These are phyloP conservation scores for Coptodon rendalli DNA, from an alignment of 2,113 vertebrate genomes.

Conservation along the genomic window DNA sequence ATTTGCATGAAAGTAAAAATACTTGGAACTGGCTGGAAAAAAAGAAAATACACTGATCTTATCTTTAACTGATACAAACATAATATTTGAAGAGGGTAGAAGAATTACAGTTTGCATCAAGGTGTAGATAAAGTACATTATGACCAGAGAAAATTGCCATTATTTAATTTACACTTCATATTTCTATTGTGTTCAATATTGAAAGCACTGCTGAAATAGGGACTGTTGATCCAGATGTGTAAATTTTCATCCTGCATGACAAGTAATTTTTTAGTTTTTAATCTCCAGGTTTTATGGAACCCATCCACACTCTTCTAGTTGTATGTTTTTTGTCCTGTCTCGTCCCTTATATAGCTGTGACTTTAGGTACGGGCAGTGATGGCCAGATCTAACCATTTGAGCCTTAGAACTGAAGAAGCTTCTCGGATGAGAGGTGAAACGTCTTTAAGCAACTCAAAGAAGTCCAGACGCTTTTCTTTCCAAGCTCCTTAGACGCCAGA, in stretches of 20 bases:
- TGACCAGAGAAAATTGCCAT: background rate
- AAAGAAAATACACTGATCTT: background rate
- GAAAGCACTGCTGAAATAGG: background rate
- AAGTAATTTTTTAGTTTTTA: background rate
- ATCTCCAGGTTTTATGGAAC: background rate
- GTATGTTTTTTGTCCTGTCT: background rate
- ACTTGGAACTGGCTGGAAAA: background rate
- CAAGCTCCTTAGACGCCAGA: background rate
- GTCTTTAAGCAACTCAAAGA: too few relatives aligned
- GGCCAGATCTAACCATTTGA: background rate
- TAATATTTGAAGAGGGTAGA: background rate
- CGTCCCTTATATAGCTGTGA: accelerated
- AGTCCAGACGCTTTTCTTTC: too few relatives aligned
- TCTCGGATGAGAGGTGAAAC: too few relatives aligned
- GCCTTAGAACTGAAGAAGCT: too few relatives aligned
- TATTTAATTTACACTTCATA: background rate
- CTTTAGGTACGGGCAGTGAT: background rate
- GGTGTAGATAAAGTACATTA: background rate
- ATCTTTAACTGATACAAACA: accelerated
- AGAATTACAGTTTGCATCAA: background rate
- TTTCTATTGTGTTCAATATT: accelerated
- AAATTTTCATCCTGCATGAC: background rate
- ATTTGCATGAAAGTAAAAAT: accelerated
- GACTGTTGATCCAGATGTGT: background rate
- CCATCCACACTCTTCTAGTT: background rate